Evolutionary conservation across 2,888 invertebrate species (phyloP).

Genomic region (Hirtodrosophila histrioides): DNA sequence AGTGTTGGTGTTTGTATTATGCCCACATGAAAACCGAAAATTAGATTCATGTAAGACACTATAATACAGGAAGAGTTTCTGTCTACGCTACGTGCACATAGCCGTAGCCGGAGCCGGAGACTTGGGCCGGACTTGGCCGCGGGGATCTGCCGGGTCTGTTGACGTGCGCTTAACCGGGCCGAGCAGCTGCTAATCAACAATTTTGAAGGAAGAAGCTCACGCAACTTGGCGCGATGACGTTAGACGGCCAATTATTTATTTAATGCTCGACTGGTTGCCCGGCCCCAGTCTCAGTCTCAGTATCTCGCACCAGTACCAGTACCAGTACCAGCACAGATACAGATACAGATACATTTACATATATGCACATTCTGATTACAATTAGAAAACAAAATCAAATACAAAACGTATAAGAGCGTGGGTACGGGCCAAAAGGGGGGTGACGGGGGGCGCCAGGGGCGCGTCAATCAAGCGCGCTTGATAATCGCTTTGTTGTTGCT

Average conservation of each 20-base stretch:
- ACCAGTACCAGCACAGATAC: not conserved
- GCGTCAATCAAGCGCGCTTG: slow-evolving; percentile 52
- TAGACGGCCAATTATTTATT: slow-evolving; percentile 50
- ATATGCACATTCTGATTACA: slow-evolving; percentile 41
- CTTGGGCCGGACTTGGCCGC: not conserved
- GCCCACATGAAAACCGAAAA: slow-evolving; percentile 25
- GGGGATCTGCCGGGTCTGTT: not conserved
- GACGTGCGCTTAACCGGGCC: slow-evolving; percentile 45
- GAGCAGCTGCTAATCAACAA: slow-evolving; percentile 47
- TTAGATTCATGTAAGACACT: slow-evolving; percentile 58
- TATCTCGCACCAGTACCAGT: not conserved
- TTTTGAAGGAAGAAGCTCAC: slow-evolving; percentile 45
- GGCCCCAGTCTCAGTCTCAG: slow-evolving; percentile 13
- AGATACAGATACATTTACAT: not conserved
- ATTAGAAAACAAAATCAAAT: slow-evolving; percentile 9
- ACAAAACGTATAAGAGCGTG: not conserved
- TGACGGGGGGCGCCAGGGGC: slow-evolving; percentile 3
- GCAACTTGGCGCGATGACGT: slow-evolving; percentile 53
- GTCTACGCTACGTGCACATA: slow-evolving; percentile 32
- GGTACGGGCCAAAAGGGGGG: not conserved
- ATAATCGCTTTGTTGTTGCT: slow-evolving; percentile 17
- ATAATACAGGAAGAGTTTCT: slow-evolving; percentile 58
- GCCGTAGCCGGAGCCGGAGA: no score
- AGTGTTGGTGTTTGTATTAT: no score
- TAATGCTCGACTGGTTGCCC: slow-evolving; percentile 55